Base-by-base conservation (phyloP, 2,797 vertebrate species). In the Nasua narica region DNA sequence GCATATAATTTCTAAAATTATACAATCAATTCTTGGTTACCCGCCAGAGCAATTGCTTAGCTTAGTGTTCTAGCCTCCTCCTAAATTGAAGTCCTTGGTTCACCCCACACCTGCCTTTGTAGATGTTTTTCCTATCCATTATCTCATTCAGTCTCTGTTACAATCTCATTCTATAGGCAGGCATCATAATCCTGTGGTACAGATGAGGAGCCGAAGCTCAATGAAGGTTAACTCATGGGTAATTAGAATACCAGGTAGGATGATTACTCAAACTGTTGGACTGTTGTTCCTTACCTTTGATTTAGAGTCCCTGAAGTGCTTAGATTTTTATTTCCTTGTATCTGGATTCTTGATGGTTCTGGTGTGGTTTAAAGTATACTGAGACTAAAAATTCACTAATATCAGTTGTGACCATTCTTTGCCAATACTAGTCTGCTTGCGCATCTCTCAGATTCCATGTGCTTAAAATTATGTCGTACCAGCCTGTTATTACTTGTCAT, bases 1-100 rank as follows among this genome's bases (percentile, higher is more conserved):
- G 54, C 43, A 84, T 46, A 84, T 29, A 86, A 58, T 92, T 96
- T 93, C 67, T 82, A 62, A 95, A 95, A 88, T 78, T 69, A 87
- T 9, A 86, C 32, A 54, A 87, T 92, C 58, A n/a, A 46, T 67
- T 77, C 13, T 83, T 90, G 46, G 84, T 92, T 96, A 54, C 40
- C 40, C 19, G 21, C 52, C 60, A 92, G 54, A 62, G 27, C 21
- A 92, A 54, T 52, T 69, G 37, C 43, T 82, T 88, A 62, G 67
- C n/a, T 82, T 88, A 69, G 48, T n/a, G 56, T 82, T 92, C 52
- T 82, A n/a, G 77, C 58, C 72, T 88, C 25, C 27, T 81, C 35
- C 32, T 43, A 77, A 88, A 82, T 46, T 27, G 23, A 91, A 83
- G 77, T 62, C 67, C 67, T 92, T 67, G 84, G 58, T 43, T 92